Base-by-base conservation (phyloP, 2,797 vertebrate genomes). In the Forpus xanthops region DNA sequence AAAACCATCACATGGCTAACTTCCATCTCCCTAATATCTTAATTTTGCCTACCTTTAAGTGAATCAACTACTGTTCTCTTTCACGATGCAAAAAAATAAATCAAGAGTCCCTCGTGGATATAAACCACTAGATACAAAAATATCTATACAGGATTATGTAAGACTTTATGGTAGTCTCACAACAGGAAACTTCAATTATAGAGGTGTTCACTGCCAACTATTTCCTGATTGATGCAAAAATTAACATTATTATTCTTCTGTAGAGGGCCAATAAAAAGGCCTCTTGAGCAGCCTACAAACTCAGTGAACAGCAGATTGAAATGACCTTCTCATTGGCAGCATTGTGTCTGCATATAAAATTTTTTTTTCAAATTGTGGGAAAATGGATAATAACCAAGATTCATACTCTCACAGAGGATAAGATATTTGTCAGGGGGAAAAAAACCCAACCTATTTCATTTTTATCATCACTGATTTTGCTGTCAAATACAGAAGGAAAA, bases 161-260 rank as follows among this genome's bases (percentile, higher is more conserved):
- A 93, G 82, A 68, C 24, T 80, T 90, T 50, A 87, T 25, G 24
- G 65, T 83, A 94, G 68, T 75, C 82, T 87, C n/a, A 81, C 8
- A 85, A 76, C 62, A 91, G 87, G 88, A 96, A 95, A 61, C 41
- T 79, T 91, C 71, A 90, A 30, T 85, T 83, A 86, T n/a, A 24
- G 67, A 71, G 27, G 17, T 87, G 33, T 88, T 91, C 88, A 85
- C 37, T 88, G 77, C 14, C 85, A 88, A 78, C 47, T 76, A 49
- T 86, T 92, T 93, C 45, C 80, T 93, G 16, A 19, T 19, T 92
- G 65, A 80, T 79, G 19, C 14, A 93, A 95, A 93, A 96, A 90
- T 60, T 33, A 97, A 85, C 50, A 79, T 74, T 92, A 85, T 52
- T 89, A 62, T 53, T 86, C 53, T 87, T 84, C 42, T 47, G 62